Percentiles rank a stretch among this genome's conserved stretches.
phyloP scores from a whole-genome alignment of 2,888 invertebrate species.

The Chloroclystis v-ata region DNA sequence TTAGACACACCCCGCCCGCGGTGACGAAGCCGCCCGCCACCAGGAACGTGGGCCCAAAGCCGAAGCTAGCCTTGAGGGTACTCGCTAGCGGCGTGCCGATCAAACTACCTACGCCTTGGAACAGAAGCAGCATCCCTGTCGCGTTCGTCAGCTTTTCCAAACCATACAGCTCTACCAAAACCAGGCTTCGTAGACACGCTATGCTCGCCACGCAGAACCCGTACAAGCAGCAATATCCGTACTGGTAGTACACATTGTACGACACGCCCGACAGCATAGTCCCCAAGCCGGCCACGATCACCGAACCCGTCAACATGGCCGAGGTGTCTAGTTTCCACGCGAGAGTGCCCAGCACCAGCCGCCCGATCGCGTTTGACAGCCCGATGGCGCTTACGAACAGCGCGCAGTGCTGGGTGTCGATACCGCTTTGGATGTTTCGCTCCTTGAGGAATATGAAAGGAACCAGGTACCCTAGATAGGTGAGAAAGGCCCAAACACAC shows the following conservation, averaged over 20 bases:
- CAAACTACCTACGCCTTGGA: conserved; percentile 19
- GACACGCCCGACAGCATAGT: conserved; percentile 11
- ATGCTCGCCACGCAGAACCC: conserved; percentile 13
- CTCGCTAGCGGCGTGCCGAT: conserved; percentile 11
- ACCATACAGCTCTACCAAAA: conserved; percentile 19
- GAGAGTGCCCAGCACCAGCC: conserved; percentile 13
- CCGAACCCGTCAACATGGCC: conserved; percentile 4
- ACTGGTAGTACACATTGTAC: conserved; percentile 14
- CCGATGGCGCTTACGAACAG: conserved; percentile 19
- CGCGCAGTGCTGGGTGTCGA: conserved; percentile 10
- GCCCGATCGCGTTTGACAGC: conserved; percentile 12
- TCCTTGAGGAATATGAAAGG: conserved; percentile 21
- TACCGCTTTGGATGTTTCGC: conserved; percentile 10
- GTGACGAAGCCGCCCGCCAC: conserved; percentile 3
- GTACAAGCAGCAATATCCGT: conserved; percentile 13
- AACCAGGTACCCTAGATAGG: conserved; percentile 15
- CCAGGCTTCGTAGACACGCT: conserved; percentile 13
- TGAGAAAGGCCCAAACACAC: conserved; percentile 13
- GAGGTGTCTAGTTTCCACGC: conserved; percentile 12
- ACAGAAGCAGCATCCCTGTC: conserved; percentile 19
- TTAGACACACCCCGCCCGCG: background rate
- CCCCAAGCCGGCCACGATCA: background rate
- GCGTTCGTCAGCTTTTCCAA: conserved; percentile 22
- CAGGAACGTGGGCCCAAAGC: background rate
- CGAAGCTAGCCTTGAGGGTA: background rate